Base-by-base conservation (phyloP, 2,888 invertebrate species). In the Torymus aiolomorphi region DNA sequence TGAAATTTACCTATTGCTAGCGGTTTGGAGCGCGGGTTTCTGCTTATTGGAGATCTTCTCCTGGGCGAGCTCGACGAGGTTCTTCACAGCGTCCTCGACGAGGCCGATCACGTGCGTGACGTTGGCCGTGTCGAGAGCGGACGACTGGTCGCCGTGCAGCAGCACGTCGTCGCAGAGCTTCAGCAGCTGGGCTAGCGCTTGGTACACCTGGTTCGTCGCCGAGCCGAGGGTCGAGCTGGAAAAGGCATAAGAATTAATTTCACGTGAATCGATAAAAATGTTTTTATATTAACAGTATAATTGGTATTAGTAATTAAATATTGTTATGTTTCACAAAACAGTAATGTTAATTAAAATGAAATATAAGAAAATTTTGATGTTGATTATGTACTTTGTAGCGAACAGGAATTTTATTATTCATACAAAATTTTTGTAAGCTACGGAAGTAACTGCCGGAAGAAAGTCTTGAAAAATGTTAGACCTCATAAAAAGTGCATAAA, bases 151-250 rank as follows among this genome's bases (percentile, higher is more conserved):
- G 65, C 95, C 94, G 83, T 94, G 94, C 59, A 96, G 92, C 82
- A 97, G 93, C 71, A 97, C 95, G 90, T 97, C 96, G 90, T 98
- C 98, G 90, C 97, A 97, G 83, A 97, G 93, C 86, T 96, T 95
- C 85, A 98, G 95, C 84, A 98, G 92, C 91, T 95, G 95, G 3
- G 97, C 97, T 82, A 97, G 92, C 83, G 96, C 95, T 85, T 96
- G 94, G 88, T 97, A 97, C 78, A 98, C 95, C 88, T 96, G 95
- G 89, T 95, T 96, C 73, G 96, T 96, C 14, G 97, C 96, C 75
- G 95, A 95, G 86, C 93, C 93, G 84, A 96, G 91, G 65, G 93
- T 93, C 76, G 95, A 94, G 85, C 96, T 95, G 80, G 20, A 84
- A 85, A 2, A 59, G 14, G 8, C 31, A 31, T 31, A 31, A 3